Base-by-base conservation (phyloP, 2,113 vertebrate species). In the Leuciscus idus region DNA sequence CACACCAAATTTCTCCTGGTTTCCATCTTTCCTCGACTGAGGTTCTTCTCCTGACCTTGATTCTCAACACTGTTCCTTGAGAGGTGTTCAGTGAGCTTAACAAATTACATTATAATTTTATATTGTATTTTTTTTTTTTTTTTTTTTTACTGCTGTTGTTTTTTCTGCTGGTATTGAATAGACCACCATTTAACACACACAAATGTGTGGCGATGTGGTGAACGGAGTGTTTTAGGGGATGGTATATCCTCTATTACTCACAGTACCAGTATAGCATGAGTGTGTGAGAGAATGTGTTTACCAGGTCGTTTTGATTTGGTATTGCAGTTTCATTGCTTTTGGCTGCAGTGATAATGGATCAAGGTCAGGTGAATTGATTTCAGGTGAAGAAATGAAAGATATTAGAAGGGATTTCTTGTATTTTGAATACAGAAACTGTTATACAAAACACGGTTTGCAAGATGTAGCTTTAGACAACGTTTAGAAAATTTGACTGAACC, bases 141-240 rank as follows among this genome's bases (percentile, higher is more conserved):
- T 4, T 39, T 39, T 39, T 39, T 43, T 23, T 72, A 21, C 4
- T 59, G 21, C 4, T 59, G 13, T 62, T n/a, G 33, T 80, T 43
- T 73, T 28, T 73, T 30, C n/a, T 46, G 30, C 23, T 26, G 81
- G 75, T 68, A 88, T 70, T 75, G 43, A 64, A 61, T 57, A 52
- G 52, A 57, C n/a, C 81, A 84, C 46, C 76, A 59, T 79, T 74
- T 76, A 75, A 52, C 50, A 86, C 81, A 83, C 28, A 78, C 86
- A 62, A 46, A 33, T 79, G 85, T 88, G 85, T 88, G 85, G 46
- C 75, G 36, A 66, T 85, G 81, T 86, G 81, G 87, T 84, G 81
- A 84, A 86, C 21, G n/a, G 43, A 36, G 80, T 80, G 46, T 74
- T 84, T 70, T 86, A 86, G 87, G 81, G 85, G 81, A 84, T 11